phyloP scores from a whole-genome alignment of 2,113 vertebrate genomes.

The Menura novaehollandiae region DNA sequence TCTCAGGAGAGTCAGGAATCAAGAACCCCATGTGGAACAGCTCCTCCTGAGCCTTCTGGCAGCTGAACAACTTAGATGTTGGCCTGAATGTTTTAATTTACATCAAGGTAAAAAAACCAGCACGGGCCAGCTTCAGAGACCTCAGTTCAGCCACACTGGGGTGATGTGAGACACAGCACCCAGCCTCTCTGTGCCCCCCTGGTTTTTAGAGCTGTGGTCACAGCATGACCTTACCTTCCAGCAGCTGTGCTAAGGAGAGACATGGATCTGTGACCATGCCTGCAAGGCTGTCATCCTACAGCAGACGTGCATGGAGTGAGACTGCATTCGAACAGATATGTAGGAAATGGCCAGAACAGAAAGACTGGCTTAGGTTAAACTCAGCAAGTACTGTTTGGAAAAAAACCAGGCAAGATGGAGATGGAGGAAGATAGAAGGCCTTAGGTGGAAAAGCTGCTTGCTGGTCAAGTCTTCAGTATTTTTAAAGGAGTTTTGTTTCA shows the following conservation, averaged over 20 bases:
- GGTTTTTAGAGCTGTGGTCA: not conserved
- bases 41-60: not conserved
- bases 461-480: not conserved
- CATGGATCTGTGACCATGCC: rapidly evolving
- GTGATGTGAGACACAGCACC: not conserved
- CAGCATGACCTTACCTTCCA: not conserved
- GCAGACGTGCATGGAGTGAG: not conserved
- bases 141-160: not conserved
- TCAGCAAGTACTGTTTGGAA: not conserved
- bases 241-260: not conserved
- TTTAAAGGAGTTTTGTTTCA: not conserved
- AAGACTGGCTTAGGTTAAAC: not conserved
- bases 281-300: not conserved
- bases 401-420: not conserved
- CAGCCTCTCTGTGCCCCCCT: not conserved
- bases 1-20: not conserved
- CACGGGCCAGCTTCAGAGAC: not conserved
- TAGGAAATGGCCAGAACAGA: not conserved
- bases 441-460: not conserved
- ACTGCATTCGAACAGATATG: too few species aligned
- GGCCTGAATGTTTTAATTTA: not conserved
- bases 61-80: not conserved
- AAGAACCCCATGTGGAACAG: not conserved
- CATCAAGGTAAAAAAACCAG: not conserved
- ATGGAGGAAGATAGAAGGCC: not conserved